A percentile compares a stretch with the other conserved stretches of the same genome.
These are phyloP conservation scores for Psammodynastes pulverulentus DNA, from an alignment of 2,113 vertebrate genomes.

Conservation along the genomic window DNA sequence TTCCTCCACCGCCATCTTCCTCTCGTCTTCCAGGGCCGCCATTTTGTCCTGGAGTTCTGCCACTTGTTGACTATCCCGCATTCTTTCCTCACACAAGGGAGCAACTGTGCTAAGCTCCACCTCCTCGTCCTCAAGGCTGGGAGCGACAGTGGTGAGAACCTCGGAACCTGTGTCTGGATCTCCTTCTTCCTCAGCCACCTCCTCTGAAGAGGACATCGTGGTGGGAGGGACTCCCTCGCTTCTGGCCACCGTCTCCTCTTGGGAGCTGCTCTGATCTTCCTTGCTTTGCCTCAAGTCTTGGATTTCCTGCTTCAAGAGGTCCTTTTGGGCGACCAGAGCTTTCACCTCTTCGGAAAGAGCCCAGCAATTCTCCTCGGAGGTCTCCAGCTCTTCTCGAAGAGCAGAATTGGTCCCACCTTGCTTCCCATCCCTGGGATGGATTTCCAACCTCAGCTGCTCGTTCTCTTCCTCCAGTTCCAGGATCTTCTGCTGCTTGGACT, in stretches of 20 bases:
- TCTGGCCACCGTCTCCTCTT: slow-evolving; percentile 38
- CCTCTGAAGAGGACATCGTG: background rate
- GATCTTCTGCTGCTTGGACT: slow-evolving; percentile 95
- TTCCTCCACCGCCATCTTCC: slow-evolving; percentile 52
- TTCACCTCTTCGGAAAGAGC: slow-evolving; percentile 62
- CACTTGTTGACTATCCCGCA: slow-evolving; percentile 50
- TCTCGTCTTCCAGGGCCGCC: slow-evolving; percentile 56
- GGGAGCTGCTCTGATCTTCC: slow-evolving; percentile 38
- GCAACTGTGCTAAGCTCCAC: slow-evolving; percentile 28
- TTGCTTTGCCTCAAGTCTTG: slow-evolving; percentile 63
- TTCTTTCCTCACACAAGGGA: slow-evolving; percentile 37
- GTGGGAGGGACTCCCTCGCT: slow-evolving; percentile 15
- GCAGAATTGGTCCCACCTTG: slow-evolving; percentile 31
- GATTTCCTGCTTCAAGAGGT: slow-evolving; percentile 60
- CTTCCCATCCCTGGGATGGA: slow-evolving; percentile 19
- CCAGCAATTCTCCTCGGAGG: slow-evolving; percentile 42
- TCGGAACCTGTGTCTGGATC: background rate
- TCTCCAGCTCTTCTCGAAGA: slow-evolving; percentile 64
- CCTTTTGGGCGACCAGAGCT: slow-evolving; percentile 61
- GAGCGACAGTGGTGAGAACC: background rate
- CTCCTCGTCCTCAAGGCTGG: background rate
- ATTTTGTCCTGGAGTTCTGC: slow-evolving; percentile 60
- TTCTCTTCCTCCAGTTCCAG: slow-evolving; percentile 93
- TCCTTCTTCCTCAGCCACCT: slow-evolving; percentile 37
- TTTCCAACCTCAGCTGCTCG: slow-evolving; percentile 76